Conservation (phyloP, 2,797 vertebrate species). For the Brachymystax lenok region DNA sequence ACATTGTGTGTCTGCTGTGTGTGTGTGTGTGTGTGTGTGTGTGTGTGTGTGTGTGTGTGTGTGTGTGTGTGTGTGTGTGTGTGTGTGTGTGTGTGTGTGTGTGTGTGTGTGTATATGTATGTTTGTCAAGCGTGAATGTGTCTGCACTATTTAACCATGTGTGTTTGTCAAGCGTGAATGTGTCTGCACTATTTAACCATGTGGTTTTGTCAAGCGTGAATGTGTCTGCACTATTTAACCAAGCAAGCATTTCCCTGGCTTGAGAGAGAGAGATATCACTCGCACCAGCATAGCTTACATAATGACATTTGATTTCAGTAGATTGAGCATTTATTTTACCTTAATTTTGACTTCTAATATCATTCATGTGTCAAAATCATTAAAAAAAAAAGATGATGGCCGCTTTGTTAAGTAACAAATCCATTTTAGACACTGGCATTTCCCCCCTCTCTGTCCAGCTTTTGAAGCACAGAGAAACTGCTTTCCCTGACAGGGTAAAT, state of each 20-base stretch:
- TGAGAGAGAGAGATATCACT: not conserved
- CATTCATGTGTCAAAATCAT: slow-evolving; percentile 24
- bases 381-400: slow-evolving; percentile 30
- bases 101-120: not conserved
- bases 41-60: not conserved
- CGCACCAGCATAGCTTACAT: not conserved
- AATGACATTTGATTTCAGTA: slow-evolving; percentile 48
- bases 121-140: no score
- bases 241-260: not conserved
- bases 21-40: not conserved
- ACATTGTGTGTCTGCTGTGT: no score
- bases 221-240: not conserved
- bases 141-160: no score
- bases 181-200: not conserved
- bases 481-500: not conserved
- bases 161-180: not conserved
- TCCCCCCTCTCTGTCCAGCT: not conserved
- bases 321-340: slow-evolving; percentile 46
- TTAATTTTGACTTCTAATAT: slow-evolving; percentile 34
- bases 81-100: no score
- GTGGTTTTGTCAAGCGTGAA: not conserved
- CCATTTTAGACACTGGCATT: slow-evolving; percentile 12
- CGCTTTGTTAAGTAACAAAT: slow-evolving; percentile 29
- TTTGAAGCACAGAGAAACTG: not conserved
- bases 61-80: not conserved